These are phyloP conservation scores for Oryzias woworae DNA, from an alignment of 2,113 vertebrate genomes.

Conservation along the genomic window DNA sequence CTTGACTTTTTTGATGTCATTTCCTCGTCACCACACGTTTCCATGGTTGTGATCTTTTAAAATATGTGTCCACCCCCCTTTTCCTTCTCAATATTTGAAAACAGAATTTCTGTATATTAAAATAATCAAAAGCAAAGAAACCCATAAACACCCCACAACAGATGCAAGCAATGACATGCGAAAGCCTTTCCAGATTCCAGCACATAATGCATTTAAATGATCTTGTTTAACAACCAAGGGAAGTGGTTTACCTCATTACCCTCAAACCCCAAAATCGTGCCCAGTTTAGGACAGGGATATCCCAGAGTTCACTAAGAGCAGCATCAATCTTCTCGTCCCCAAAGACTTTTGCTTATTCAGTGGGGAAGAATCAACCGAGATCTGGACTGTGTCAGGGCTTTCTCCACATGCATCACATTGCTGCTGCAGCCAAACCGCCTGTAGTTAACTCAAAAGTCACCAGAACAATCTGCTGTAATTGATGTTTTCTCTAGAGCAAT, in stretches of 20 bases:
- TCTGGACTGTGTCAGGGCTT: conserved; percentile 63
- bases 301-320: conserved; percentile 73
- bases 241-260: conserved; percentile 75
- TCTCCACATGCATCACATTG: conserved; percentile 41
- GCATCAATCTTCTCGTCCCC: conserved; percentile 69
- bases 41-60: background rate
- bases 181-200: conserved; percentile 52
- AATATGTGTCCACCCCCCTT: conserved; percentile 20
- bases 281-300: conserved; percentile 69
- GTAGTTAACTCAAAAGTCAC: conserved; percentile 53
- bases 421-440: conserved; percentile 58
- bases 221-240: conserved; percentile 78
- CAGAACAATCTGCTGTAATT: conserved; percentile 61
- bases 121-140: conserved; percentile 51
- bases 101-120: conserved; percentile 43
- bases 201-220: conserved; percentile 75
- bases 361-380: conserved; percentile 49
- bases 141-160: conserved; percentile 60
- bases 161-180: conserved; percentile 69
- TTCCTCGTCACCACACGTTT: background rate
- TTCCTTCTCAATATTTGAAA: conserved; percentile 19
- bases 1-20: conserved; percentile 3
- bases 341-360: conserved; percentile 61
- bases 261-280: conserved; percentile 65
- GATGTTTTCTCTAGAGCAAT: conserved; percentile 58